Percentiles rank a stretch among this genome's conserved stretches.
phyloP scores from a whole-genome alignment of 2,797 vertebrate genomes.

The Galago senegalensis region DNA sequence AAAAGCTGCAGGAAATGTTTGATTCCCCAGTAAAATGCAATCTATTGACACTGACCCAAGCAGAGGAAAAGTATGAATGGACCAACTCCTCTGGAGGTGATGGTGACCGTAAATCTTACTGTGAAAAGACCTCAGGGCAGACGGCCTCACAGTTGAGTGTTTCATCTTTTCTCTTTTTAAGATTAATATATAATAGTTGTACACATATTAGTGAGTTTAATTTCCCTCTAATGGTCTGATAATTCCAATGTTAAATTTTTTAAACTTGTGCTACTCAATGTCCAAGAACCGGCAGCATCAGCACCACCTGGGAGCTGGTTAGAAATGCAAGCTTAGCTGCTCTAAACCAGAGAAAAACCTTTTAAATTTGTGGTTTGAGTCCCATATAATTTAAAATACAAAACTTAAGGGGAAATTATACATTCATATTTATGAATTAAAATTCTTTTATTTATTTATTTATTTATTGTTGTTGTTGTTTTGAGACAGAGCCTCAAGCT shows the following conservation, averaged over 20 bases:
- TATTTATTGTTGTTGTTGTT: too few relatives aligned
- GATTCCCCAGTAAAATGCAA: background rate
- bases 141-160: background rate
- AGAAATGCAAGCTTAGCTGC: background rate
- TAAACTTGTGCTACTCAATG: background rate
- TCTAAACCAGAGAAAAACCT: background rate
- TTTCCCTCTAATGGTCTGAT: background rate
- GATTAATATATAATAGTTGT: background rate
- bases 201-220: background rate
- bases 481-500: too few relatives aligned
- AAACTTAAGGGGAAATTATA: background rate
- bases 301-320: background rate
- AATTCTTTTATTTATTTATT: background rate
- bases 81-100: background rate
- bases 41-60: background rate
- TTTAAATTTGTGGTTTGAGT: conserved; percentile 24
- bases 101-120: background rate
- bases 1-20: background rate
- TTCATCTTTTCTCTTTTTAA: background rate
- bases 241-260: background rate
- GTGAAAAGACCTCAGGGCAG: background rate
- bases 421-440: background rate
- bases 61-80: background rate
- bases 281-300: background rate
- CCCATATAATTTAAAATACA: background rate